Evolutionary conservation across 1,140 invertebrate genomes (phyloP).

Genomic region (Tribolium castaneum): DNA sequence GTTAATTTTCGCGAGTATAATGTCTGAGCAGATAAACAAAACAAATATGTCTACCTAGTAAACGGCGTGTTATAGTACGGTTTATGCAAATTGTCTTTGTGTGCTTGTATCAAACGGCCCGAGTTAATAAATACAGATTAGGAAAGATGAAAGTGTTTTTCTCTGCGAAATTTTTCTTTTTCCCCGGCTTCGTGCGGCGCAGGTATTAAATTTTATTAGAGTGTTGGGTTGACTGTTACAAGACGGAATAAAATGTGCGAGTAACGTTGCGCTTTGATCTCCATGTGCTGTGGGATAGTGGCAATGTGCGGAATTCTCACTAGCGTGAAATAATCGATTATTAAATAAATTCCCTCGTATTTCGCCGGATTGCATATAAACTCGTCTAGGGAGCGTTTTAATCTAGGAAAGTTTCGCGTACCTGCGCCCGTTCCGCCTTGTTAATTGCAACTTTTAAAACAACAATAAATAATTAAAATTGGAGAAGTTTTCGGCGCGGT

Average conservation of each 20-base stretch:
- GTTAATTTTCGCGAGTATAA: constrained; percentile 24
- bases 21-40: constrained; percentile 22
- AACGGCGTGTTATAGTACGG: neutral
- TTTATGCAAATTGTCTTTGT: constrained; percentile 15
- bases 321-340: too few relatives aligned
- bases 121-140: neutral
- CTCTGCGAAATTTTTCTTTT: neutral
- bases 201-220: neutral
- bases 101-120: neutral
- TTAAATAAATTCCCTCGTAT: too few relatives aligned
- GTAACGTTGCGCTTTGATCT: neutral
- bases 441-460: neutral
- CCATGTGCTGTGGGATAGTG: neutral
- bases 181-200: neutral
- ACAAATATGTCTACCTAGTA: constrained; percentile 28
- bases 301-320: neutral
- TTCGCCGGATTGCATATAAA: neutral
- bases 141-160: neutral
- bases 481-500: neutral
- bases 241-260: neutral
- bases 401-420: neutral
- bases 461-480: neutral
- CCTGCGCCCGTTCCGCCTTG: neutral
- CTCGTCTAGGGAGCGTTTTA: neutral
- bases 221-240: neutral